A percentile compares a stretch with the other conserved stretches of the same genome.
These are phyloP conservation scores for Camponotus fellah DNA, from an alignment of 2,888 invertebrate genomes.

Conservation along the genomic window DNA sequence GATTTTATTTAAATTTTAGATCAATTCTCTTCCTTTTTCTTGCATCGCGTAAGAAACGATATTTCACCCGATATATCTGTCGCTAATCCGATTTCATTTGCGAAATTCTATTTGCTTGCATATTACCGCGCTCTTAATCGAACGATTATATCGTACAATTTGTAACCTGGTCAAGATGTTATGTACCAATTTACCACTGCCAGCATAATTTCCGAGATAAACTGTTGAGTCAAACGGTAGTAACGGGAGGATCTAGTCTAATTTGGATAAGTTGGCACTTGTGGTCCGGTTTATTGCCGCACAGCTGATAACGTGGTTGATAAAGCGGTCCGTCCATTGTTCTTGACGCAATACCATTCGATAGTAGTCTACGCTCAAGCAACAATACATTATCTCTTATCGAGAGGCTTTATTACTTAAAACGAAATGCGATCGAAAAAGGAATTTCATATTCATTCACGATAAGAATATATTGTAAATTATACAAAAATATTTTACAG, in stretches of 20 bases:
- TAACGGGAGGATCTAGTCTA: slow-evolving; percentile 65
- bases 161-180: not conserved
- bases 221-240: slow-evolving; percentile 47
- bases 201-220: slow-evolving; percentile 59
- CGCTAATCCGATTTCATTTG: slow-evolving; percentile 24
- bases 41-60: not conserved
- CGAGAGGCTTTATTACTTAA: slow-evolving; percentile 4
- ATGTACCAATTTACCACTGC: slow-evolving; percentile 39
- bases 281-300: slow-evolving; percentile 73
- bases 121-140: not conserved
- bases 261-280: slow-evolving; percentile 79
- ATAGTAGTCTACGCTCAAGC: not conserved
- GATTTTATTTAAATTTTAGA: too few relatives aligned
- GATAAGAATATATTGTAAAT: not conserved
- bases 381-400: slow-evolving; percentile 25
- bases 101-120: slow-evolving; percentile 1
- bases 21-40: not conserved
- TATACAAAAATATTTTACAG: not conserved
- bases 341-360: slow-evolving; percentile 20
- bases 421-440: slow-evolving; percentile 13
- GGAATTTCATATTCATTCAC: not conserved
- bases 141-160: not conserved
- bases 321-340: slow-evolving; percentile 52
- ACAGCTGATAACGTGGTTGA: slow-evolving; percentile 16
- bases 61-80: not conserved